A percentile compares a stretch with the other conserved stretches of the same genome.
Conservation (phyloP, 1,140 invertebrate species). For the Panagrolaimus sp. region DNA sequence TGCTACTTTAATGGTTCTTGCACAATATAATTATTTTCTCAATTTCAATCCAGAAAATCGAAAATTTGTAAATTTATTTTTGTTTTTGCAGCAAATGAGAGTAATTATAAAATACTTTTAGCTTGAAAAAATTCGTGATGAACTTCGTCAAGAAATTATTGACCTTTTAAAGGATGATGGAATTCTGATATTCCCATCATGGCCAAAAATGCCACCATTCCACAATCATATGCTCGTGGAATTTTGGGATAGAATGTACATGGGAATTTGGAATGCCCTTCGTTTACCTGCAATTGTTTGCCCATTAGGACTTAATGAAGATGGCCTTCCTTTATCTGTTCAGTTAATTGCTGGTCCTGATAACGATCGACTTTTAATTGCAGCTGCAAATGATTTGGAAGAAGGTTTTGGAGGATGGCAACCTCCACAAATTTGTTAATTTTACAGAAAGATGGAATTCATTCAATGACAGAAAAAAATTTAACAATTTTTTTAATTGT, state of each 20-base stretch:
- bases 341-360: constrained; percentile 61
- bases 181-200: constrained; percentile 60
- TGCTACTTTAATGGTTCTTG: constrained; percentile 71
- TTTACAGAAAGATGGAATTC: too few species aligned
- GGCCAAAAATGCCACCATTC: constrained; percentile 59
- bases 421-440: too few species aligned
- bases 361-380: constrained; percentile 34
- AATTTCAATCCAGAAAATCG: constrained; percentile 12
- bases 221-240: constrained; percentile 59
- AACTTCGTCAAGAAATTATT: constrained; percentile 55
- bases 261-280: constrained; percentile 60
- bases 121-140: constrained; percentile 51
- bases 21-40: constrained; percentile 66
- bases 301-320: constrained; percentile 59
- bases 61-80: constrained; percentile 24
- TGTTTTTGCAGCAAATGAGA: constrained; percentile 8
- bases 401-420: constrained; percentile 73
- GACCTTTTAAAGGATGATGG: constrained; percentile 64
- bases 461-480: too few species aligned
- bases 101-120: constrained; percentile 18
- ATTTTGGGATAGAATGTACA: constrained; percentile 60
- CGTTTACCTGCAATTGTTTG: constrained; percentile 60
- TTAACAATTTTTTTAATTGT: too few species aligned
- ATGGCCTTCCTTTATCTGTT: constrained; percentile 49
- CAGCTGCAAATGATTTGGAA: constrained; percentile 67